phyloP scores from a whole-genome alignment of 2,113 vertebrate species.

The Oryctolagus cuniculus region DNA sequence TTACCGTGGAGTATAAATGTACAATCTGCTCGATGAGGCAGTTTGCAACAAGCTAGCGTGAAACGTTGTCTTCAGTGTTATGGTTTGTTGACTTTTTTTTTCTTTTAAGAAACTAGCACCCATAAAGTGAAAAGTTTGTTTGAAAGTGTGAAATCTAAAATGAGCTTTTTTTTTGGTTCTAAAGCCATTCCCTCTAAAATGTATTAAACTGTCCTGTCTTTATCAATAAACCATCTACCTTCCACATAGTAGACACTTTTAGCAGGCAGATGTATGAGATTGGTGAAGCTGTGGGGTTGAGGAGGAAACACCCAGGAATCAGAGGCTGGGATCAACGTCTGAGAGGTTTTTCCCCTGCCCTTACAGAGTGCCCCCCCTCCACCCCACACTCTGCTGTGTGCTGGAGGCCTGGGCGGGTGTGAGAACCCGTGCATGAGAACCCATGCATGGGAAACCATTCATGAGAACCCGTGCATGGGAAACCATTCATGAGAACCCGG shows the following conservation, averaged over 20 bases:
- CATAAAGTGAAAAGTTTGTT: conserved; percentile 81
- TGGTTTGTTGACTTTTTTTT: conserved; percentile 70
- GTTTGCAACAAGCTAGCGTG: conserved; percentile 78
- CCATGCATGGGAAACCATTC: not conserved
- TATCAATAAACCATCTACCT: conserved; percentile 36
- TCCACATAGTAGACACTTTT: not conserved
- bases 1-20: conserved; percentile 51
- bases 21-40: conserved; percentile 81
- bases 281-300: not conserved
- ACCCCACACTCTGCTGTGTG: accelerated
- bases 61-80: conserved; percentile 77
- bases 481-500: no score
- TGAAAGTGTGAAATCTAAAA: conserved; percentile 72
- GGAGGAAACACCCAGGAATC: not conserved
- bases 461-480: no score
- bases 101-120: conserved; percentile 52
- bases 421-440: not conserved
- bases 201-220: conserved; percentile 59
- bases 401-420: accelerated
- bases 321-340: accelerated
- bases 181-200: conserved; percentile 38
- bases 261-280: conserved; percentile 41
- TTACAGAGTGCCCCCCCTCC: no score
- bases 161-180: conserved; percentile 10
- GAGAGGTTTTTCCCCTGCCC: accelerated